Conservation (phyloP, 2,113 vertebrate genomes). For the Crotophaga sulcirostris region DNA sequence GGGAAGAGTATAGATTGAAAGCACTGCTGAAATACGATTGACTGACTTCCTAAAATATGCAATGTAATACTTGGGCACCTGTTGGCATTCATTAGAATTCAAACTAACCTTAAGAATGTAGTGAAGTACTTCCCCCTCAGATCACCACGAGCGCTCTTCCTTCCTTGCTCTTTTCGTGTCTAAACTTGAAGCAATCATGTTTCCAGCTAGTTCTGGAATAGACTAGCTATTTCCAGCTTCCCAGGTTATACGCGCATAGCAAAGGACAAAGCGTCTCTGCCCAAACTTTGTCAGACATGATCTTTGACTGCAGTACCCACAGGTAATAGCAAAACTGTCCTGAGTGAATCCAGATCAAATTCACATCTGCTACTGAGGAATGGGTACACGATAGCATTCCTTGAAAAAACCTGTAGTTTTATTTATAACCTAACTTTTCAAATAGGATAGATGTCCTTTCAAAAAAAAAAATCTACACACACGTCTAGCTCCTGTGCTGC, state of each 20-base stretch:
- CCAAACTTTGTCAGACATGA: background rate
- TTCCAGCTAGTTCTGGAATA: background rate
- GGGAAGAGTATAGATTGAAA: slow-evolving; percentile 35
- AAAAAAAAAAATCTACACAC: background rate
- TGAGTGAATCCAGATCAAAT: background rate
- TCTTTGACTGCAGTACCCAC: background rate
- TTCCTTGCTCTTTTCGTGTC: background rate
- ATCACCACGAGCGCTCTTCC: background rate
- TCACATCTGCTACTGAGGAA: background rate
- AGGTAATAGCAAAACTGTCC: background rate
- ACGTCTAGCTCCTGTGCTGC: background rate
- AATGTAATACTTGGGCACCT: background rate
- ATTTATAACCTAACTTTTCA: background rate
- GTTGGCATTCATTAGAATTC: slow-evolving; percentile 9
- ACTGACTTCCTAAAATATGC: background rate
- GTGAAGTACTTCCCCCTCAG: background rate
- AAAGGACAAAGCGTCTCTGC: background rate
- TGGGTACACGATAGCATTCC: accelerated
- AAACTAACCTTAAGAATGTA: slow-evolving; percentile 12
- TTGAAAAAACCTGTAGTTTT: background rate
- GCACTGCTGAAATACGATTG: background rate
- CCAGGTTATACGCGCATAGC: background rate
- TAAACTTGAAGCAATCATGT: background rate
- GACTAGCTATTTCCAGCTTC: background rate
- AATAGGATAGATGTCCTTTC: background rate